These are phyloP conservation scores for Belonocnema kinseyi DNA, from an alignment of 1,140 invertebrate genomes.

Conservation along the genomic window DNA sequence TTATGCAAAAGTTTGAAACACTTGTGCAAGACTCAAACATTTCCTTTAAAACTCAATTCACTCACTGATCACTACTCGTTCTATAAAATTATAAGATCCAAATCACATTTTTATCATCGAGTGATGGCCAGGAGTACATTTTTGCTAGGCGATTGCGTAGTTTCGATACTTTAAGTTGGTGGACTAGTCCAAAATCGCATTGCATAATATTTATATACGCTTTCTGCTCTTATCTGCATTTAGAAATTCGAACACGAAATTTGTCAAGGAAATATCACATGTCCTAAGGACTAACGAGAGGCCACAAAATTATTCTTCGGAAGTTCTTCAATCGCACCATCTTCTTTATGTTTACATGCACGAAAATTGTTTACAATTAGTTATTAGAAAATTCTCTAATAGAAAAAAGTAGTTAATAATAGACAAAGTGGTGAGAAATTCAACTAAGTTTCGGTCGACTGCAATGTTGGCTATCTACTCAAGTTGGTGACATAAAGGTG, in stretches of 20 bases:
- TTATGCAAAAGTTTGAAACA: too few species aligned
- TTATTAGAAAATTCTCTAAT: conserved; percentile 42
- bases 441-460: conserved; percentile 52
- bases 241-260: not conserved
- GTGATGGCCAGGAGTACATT: too few species aligned
- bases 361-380: conserved; percentile 38
- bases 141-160: too few species aligned
- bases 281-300: not conserved
- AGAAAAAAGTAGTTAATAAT: conserved; percentile 43
- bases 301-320: not conserved
- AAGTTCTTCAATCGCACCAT: not conserved
- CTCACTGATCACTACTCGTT: too few species aligned
- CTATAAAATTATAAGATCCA: too few species aligned
- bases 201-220: not conserved
- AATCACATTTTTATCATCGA: too few species aligned
- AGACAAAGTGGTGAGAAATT: conserved; percentile 53
- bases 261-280: conserved; percentile 6
- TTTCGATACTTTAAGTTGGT: not conserved
- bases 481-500: conserved; percentile 88
- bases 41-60: too few species aligned
- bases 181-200: not conserved
- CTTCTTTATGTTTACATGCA: conserved; percentile 40
- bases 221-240: not conserved
- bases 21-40: too few species aligned
- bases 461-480: conserved; percentile 79